Evolutionary conservation across 1,140 invertebrate genomes (phyloP).

Genomic region (Phymorhynchus buccinoides): DNA sequence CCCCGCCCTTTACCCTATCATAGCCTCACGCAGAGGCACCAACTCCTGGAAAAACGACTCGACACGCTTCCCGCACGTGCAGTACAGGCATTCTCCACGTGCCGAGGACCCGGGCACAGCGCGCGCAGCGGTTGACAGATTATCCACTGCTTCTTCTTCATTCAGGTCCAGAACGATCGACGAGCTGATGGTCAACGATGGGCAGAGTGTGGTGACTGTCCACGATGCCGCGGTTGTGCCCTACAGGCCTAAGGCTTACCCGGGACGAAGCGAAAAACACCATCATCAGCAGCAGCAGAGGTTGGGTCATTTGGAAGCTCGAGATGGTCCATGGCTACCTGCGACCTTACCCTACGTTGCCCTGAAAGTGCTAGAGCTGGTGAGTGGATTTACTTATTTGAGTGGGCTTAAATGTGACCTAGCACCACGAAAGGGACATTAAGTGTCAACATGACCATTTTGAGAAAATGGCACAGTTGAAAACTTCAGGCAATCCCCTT

Average conservation of each 20-base stretch:
- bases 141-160: no score
- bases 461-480: no score
- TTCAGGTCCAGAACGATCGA: no score
- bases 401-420: no score
- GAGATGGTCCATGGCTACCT: background rate
- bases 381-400: background rate
- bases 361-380: background rate
- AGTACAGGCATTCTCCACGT: no score
- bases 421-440: no score
- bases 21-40: background rate
- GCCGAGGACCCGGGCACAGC: no score
- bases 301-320: background rate
- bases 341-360: background rate
- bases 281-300: background rate
- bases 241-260: background rate
- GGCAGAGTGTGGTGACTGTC: no score
- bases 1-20: background rate
- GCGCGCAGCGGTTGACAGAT: no score
- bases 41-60: background rate
- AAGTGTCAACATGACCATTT: no score
- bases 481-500: no score
- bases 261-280: background rate
- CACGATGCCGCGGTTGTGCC: background rate
- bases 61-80: background rate
- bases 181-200: no score